Conservation (phyloP, 30 jellyfish, hydroid and myxozoan species). For the Phacellophora camtschatica region DNA sequence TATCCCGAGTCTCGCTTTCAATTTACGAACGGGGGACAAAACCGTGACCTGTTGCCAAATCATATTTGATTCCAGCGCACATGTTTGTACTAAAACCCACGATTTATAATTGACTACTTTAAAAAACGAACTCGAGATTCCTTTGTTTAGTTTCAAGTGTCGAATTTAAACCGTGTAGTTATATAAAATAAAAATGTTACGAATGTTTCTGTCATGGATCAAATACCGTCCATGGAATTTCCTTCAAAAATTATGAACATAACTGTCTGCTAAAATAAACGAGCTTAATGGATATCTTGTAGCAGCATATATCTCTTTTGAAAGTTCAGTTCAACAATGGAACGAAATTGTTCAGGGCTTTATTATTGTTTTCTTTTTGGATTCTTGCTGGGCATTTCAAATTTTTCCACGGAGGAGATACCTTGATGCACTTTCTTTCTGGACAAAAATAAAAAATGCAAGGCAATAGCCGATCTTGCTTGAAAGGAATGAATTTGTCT, state of each 20-base stretch:
- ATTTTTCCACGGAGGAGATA: slow-evolving; percentile 15
- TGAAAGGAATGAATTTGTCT: slow-evolving; percentile 3
- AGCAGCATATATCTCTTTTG: neutral
- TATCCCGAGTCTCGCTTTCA: slow-evolving; percentile 12
- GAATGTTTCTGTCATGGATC: neutral
- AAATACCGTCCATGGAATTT: slow-evolving; percentile 3
- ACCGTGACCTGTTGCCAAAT: slow-evolving; percentile 9
- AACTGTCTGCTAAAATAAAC: neutral
- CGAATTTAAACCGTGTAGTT: slow-evolving; percentile 1
- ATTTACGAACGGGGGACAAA: neutral
- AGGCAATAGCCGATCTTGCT: neutral
- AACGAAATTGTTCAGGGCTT: neutral
- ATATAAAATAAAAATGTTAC: neutral
- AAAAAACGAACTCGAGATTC: neutral
- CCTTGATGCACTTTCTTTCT: slow-evolving; percentile 14
- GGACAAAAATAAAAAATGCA: slow-evolving; percentile 4
- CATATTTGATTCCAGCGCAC: slow-evolving; percentile 16
- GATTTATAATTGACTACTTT: neutral
- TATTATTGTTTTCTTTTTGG: neutral
- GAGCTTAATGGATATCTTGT: neutral
- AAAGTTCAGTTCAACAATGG: neutral
- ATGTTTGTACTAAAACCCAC: neutral
- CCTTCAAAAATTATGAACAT: neutral
- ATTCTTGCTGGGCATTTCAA: slow-evolving; percentile 17
- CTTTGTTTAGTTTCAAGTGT: neutral